Conservation (phyloP, 2,888 invertebrate species). For the Drosophila crucigera region DNA sequence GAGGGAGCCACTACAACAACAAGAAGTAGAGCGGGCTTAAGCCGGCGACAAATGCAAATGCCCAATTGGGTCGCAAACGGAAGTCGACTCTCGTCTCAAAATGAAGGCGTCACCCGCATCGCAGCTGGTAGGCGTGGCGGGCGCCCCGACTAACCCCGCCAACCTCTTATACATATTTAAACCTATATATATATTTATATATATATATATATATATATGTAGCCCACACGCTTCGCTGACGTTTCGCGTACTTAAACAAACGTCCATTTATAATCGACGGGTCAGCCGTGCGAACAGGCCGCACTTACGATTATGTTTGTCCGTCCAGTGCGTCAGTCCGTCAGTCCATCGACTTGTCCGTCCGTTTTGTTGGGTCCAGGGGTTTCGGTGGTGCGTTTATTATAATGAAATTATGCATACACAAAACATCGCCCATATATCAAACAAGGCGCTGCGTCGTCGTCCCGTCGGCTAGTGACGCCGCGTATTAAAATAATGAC, state of each 20-base stretch:
- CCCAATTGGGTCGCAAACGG: slow-evolving; percentile 63
- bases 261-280: slow-evolving; percentile 78
- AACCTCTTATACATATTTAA: neutral
- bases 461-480: slow-evolving; percentile 41
- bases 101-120: slow-evolving; percentile 65
- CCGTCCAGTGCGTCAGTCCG: neutral
- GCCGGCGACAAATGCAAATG: slow-evolving; percentile 72
- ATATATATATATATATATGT: neutral
- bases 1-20: neutral
- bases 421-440: slow-evolving; percentile 78
- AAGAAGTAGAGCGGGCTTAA: slow-evolving; percentile 2
- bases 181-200: neutral
- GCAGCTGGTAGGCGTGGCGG: slow-evolving; percentile 72
- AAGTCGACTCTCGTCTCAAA: slow-evolving; percentile 45
- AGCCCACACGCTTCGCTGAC: slow-evolving; percentile 65
- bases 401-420: slow-evolving; percentile 82
- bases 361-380: neutral
- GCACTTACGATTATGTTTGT: slow-evolving; percentile 50
- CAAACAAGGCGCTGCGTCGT: slow-evolving; percentile 57
- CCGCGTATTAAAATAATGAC: slow-evolving; percentile 82
- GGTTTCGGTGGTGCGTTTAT: slow-evolving; percentile 62
- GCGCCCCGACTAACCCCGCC: neutral
- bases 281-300: slow-evolving; percentile 76
- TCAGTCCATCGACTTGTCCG: neutral
- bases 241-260: slow-evolving; percentile 74